These are phyloP conservation scores for Florisuga fusca DNA, from an alignment of 2,797 vertebrate species.

Conservation along the genomic window DNA sequence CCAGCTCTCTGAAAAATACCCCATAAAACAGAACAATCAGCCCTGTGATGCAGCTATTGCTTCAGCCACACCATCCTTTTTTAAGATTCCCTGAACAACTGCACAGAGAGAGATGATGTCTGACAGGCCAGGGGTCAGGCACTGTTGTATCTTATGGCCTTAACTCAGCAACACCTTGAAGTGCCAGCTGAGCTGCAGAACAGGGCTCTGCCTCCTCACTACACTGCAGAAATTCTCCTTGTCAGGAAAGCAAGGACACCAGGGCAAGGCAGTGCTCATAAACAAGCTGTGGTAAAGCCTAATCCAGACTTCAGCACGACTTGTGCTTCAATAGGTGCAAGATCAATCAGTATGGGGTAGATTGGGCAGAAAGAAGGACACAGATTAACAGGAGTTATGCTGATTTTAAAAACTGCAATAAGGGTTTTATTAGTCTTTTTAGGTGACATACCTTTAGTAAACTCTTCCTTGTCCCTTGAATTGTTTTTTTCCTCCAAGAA, in stretches of 20 bases:
- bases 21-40: neutral
- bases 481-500: neutral
- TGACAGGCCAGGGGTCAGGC: neutral
- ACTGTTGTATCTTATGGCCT: neutral
- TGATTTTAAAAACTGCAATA: neutral
- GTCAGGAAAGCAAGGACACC: neutral
- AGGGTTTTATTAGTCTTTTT: neutral
- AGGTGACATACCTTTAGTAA: neutral
- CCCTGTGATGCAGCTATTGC: neutral
- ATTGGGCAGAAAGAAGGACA: neutral
- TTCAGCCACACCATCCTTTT: neutral
- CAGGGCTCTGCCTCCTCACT: neutral
- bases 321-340: neutral
- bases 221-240: neutral
- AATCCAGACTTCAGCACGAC: neutral
- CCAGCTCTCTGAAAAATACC: neutral
- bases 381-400: neutral
- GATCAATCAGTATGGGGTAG: fast-evolving
- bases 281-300: neutral
- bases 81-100: neutral
- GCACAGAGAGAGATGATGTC: neutral
- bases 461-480: neutral
- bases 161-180: neutral
- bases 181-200: neutral
- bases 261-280: no score